These are phyloP conservation scores for Acronicta leporina DNA, from an alignment of 2,888 invertebrate species.

Conservation along the genomic window DNA sequence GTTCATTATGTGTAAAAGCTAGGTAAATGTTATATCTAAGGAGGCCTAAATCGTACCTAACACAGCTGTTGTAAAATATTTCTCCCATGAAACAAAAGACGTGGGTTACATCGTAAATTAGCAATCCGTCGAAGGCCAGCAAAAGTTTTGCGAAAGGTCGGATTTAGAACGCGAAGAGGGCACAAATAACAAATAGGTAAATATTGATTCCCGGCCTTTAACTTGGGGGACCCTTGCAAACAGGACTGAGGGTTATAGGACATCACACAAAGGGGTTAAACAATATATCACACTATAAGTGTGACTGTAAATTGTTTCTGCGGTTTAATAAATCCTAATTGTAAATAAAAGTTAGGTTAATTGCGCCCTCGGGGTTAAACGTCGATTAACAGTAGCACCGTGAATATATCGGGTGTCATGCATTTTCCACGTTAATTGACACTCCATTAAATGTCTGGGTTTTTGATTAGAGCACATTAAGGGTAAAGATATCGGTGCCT, in stretches of 20 bases:
- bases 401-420: constrained; percentile 44
- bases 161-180: constrained; percentile 73
- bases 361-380: constrained; percentile 17
- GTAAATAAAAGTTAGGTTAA: constrained; percentile 27
- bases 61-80: constrained; percentile 19
- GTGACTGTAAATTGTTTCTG: constrained; percentile 13
- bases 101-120: constrained; percentile 52
- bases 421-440: constrained; percentile 46
- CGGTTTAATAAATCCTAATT: constrained; percentile 22
- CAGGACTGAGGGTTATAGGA: constrained; percentile 59
- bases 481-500: not conserved
- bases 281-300: constrained; percentile 44
- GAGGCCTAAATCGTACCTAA: too few relatives aligned
- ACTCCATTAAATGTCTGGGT: constrained; percentile 39
- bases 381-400: constrained; percentile 22
- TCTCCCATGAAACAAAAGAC: constrained; percentile 26
- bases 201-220: constrained; percentile 76
- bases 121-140: constrained; percentile 58
- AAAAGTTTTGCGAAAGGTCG: constrained; percentile 66
- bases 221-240: constrained; percentile 68
- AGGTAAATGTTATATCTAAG: too few relatives aligned
- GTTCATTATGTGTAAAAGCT: constrained; percentile 1
- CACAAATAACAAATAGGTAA: constrained; percentile 57
- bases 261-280: constrained; percentile 44
- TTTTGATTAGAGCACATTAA: constrained; percentile 4